These are phyloP conservation scores for Smittia sp. DNA, from an alignment of 2,888 invertebrate species.

Conservation along the genomic window DNA sequence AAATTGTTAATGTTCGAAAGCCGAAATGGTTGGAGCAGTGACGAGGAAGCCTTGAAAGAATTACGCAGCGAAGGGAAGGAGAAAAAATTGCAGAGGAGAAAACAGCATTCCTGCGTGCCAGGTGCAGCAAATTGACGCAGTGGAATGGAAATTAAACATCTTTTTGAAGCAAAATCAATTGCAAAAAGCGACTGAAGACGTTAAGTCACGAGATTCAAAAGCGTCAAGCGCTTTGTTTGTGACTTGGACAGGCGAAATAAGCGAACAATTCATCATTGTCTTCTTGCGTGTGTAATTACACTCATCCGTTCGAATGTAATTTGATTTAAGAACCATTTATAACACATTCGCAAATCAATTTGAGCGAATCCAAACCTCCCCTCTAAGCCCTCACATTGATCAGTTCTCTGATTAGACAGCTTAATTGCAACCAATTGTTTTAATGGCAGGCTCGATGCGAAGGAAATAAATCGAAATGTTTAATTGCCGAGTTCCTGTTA, in stretches of 20 bases:
- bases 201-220: neutral
- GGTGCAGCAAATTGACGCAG: neutral
- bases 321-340: neutral
- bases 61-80: too few species aligned
- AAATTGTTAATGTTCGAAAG: too few species aligned
- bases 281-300: conserved; percentile 5
- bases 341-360: conserved; percentile 8
- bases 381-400: neutral
- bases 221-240: neutral
- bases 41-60: too few species aligned
- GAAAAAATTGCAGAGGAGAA: too few species aligned
- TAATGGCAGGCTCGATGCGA: too few species aligned
- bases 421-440: neutral
- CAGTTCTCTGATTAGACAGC: neutral
- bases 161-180: too few species aligned
- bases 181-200: too few species aligned
- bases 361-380: neutral
- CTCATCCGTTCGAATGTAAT: neutral
- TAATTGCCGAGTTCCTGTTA: too few species aligned
- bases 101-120: neutral
- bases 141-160: neutral
- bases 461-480: too few species aligned
- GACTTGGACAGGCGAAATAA: neutral
- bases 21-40: too few species aligned
- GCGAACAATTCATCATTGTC: neutral